Conservation (phyloP, 2,797 vertebrate species). For the Siniperca undulata region DNA sequence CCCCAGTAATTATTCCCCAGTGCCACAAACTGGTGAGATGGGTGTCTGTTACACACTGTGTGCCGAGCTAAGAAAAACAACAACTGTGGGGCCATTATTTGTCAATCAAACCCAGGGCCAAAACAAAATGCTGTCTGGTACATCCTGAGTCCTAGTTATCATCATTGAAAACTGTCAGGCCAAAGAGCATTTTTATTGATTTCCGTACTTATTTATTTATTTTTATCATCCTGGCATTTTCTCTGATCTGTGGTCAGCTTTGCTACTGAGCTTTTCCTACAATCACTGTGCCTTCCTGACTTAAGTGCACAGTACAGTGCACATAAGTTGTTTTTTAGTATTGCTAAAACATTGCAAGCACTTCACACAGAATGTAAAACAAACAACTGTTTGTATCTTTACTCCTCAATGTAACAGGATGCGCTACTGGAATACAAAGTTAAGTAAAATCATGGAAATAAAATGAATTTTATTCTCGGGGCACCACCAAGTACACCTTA, state of each 20-base stretch:
- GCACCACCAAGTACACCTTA: not conserved
- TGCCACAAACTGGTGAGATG: constrained; percentile 83
- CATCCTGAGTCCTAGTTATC: constrained; percentile 77
- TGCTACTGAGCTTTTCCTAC: constrained; percentile 38
- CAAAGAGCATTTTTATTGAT: constrained; percentile 83
- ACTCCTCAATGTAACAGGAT: not conserved
- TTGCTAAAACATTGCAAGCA: constrained; percentile 29
- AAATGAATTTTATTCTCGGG: not conserved
- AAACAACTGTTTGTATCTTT: constrained; percentile 24
- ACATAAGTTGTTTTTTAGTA: constrained; percentile 25
- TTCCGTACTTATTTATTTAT: constrained; percentile 76
- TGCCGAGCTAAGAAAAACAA: constrained; percentile 80
- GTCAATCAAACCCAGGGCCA: constrained; percentile 87
- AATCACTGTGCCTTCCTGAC: constrained; percentile 30
- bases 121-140: constrained; percentile 83
- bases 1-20: constrained; percentile 86
- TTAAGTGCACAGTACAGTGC: constrained; percentile 23
- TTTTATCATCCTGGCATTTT: constrained; percentile 71
- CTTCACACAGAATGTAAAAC: constrained; percentile 18
- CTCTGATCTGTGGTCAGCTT: constrained; percentile 62
- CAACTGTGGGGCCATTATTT: constrained; percentile 86
- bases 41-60: constrained; percentile 83
- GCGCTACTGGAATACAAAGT: constrained; percentile 1
- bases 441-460: not conserved
- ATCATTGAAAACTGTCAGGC: constrained; percentile 83